Conservation (phyloP, 1,140 invertebrate species). For the Hyphantria cunea region DNA sequence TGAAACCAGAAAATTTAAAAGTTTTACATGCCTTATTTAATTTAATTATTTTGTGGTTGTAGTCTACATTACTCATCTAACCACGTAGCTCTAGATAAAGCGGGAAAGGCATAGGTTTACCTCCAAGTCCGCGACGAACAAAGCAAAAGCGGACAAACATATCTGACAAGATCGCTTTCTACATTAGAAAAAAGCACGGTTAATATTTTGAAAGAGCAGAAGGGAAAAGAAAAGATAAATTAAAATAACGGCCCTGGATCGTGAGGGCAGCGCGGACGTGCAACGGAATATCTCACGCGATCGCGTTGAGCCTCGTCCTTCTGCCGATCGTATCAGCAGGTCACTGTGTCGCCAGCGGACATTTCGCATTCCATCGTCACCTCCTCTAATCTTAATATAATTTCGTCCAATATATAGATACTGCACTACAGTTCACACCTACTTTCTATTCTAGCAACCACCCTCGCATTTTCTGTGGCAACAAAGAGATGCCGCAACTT, state of each 20-base stretch:
- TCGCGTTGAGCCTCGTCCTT: conserved; percentile 49
- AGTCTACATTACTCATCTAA: too few species aligned
- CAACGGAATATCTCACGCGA: conserved; percentile 63
- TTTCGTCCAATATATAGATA: conserved; percentile 39
- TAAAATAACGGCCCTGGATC: conserved; percentile 55
- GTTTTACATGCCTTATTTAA: too few species aligned
- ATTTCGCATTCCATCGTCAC: conserved; percentile 46
- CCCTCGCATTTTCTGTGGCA: conserved; percentile 1
- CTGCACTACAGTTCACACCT: conserved; percentile 1
- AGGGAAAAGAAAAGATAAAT: conserved; percentile 56
- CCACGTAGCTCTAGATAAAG: too few species aligned
- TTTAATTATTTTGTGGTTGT: too few species aligned
- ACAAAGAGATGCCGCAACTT: conserved; percentile 29
- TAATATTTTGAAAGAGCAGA: conserved; percentile 12
- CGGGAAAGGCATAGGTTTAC: too few species aligned
- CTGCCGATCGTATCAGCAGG: conserved; percentile 53
- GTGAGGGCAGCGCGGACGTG: conserved; percentile 60
- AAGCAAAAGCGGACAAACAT: background rate
- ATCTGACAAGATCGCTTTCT: background rate
- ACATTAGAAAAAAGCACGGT: conserved; percentile 1
- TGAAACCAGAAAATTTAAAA: too few species aligned
- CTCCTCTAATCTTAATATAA: conserved; percentile 42
- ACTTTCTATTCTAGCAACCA: conserved; percentile 28
- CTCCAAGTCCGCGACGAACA: too few species aligned
- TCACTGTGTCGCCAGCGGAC: conserved; percentile 60